phyloP scores from a whole-genome alignment of 2,113 vertebrate genomes.

The Himantopus leucocephalus region DNA sequence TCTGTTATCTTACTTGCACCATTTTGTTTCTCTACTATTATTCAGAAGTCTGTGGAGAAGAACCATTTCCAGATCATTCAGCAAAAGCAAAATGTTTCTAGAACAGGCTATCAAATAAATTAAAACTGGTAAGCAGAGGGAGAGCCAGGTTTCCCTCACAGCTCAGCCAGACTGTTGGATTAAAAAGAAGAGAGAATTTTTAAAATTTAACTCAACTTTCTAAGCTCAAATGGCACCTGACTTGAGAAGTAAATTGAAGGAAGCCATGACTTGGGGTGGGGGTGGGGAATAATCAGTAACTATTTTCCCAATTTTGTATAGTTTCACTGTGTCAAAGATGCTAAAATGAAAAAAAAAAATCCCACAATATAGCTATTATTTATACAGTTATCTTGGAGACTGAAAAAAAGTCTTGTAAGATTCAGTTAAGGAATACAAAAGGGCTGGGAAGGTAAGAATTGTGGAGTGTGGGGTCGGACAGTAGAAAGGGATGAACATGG shows the following conservation, averaged over 20 bases:
- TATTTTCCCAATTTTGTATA: background rate
- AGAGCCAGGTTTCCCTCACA: background rate
- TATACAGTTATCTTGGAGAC: background rate
- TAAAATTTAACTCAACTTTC: background rate
- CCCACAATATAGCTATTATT: background rate
- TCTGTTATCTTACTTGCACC: background rate
- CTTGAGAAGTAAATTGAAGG: background rate
- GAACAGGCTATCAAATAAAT: background rate
- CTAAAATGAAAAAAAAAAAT: background rate
- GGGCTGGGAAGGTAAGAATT: background rate
- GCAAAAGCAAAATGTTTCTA: background rate
- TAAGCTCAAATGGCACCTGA: background rate
- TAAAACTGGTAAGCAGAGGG: background rate
- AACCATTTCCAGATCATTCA: background rate
- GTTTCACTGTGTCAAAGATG: background rate
- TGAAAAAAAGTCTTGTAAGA: background rate
- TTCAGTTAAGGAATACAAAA: background rate
- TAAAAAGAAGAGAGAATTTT: background rate
- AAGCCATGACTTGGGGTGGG: background rate
- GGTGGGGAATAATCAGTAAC: background rate
- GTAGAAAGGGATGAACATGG: background rate
- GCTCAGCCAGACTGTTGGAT: background rate
- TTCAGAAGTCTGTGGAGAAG: background rate
- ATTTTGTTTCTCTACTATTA: background rate
- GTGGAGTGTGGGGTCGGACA: rapidly evolving